Evolutionary conservation across 2,113 vertebrate species (phyloP).

Genomic region (Anhinga rufa): DNA sequence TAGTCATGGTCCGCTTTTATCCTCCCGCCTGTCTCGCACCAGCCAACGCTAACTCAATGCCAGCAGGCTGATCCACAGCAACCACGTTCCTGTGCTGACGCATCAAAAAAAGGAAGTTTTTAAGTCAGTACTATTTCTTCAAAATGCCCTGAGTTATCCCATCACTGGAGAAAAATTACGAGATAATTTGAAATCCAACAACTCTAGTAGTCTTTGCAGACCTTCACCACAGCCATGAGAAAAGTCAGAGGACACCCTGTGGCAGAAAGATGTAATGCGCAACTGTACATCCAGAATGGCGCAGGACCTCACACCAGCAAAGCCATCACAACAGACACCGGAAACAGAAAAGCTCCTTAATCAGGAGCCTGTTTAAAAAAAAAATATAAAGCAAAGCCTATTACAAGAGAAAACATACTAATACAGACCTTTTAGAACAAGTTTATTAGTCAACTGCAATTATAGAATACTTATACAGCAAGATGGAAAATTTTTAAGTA

Average conservation of each 20-base stretch:
- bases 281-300: neutral
- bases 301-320: neutral
- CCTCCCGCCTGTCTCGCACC: neutral
- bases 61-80: accelerated
- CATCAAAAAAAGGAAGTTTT: neutral
- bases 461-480: slow-evolving; percentile 63
- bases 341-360: neutral
- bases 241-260: neutral
- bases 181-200: neutral
- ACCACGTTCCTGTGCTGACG: neutral
- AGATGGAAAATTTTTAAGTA: slow-evolving; percentile 33
- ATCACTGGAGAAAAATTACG: neutral
- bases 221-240: neutral
- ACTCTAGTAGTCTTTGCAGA: neutral
- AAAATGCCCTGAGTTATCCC: neutral
- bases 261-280: accelerated
- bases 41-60: neutral
- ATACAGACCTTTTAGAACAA: slow-evolving; percentile 24
- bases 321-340: neutral
- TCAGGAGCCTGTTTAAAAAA: neutral
- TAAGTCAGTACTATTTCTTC: neutral
- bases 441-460: slow-evolving; percentile 70
- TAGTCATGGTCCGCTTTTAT: neutral
- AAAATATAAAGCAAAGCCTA: neutral
- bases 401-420: neutral